phyloP scores from a whole-genome alignment of 2,888 invertebrate species.

The Cecidostiba fungosa region DNA sequence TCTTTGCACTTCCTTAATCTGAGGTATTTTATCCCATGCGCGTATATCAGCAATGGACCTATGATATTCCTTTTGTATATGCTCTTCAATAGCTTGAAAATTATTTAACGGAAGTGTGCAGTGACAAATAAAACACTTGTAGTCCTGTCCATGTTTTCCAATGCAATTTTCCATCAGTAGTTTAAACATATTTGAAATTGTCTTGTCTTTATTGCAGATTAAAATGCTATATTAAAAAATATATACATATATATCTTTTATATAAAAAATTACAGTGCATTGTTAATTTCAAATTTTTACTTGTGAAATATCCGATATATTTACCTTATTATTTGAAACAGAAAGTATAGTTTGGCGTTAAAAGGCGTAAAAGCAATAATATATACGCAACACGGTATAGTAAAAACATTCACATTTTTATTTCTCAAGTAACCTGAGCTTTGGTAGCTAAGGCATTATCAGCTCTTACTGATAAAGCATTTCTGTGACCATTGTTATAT shows the following conservation, averaged over 20 bases:
- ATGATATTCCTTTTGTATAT: not conserved
- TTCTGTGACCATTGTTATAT: no score
- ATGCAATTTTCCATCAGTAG: conserved; percentile 8
- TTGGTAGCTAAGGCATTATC: no score
- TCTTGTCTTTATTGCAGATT: not conserved
- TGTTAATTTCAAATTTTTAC: not conserved
- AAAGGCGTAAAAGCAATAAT: not conserved
- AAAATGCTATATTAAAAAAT: not conserved
- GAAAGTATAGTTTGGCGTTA: not conserved
- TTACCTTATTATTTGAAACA: not conserved
- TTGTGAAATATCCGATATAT: not conserved
- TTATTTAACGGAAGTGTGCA: not conserved
- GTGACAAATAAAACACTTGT: not conserved
- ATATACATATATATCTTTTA: not conserved
- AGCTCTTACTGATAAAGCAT: no score
- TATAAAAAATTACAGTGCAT: not conserved
- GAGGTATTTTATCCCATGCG: not conserved
- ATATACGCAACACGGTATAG: not conserved
- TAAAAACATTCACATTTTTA: not conserved
- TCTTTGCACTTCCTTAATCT: not conserved
- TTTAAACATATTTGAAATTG: not conserved
- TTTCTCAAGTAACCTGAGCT: not conserved
- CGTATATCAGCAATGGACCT: not conserved
- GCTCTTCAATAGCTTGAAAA: not conserved
- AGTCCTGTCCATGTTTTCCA: not conserved